These are phyloP conservation scores for Vulpes lagopus DNA, from an alignment of 2,113 vertebrate genomes.

Conservation along the genomic window DNA sequence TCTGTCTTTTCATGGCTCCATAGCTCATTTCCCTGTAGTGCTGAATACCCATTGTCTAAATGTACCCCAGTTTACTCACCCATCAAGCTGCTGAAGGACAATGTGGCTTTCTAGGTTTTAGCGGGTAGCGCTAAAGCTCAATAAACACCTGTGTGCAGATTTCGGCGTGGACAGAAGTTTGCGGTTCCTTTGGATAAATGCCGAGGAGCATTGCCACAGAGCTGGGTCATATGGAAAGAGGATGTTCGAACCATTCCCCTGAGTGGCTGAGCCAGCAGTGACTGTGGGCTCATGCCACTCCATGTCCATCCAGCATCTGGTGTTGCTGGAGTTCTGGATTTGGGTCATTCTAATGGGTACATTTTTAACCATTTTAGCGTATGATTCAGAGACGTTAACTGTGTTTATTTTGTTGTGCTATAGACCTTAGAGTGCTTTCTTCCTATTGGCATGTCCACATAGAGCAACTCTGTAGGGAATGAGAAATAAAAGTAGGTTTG, in stretches of 20 bases:
- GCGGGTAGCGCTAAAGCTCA: accelerated
- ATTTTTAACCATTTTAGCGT: accelerated
- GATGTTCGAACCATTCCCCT: neutral
- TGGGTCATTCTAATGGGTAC: accelerated
- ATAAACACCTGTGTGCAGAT: neutral
- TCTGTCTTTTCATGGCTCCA: neutral
- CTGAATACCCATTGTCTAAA: neutral
- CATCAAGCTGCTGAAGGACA: neutral
- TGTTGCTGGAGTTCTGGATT: accelerated
- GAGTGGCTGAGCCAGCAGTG: neutral
- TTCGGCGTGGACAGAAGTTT: accelerated
- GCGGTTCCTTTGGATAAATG: neutral
- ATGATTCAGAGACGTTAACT: neutral
- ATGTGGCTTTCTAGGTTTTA: too few relatives aligned
- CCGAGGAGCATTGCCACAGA: accelerated
- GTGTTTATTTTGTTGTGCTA: accelerated
- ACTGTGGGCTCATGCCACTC: accelerated
- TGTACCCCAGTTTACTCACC: too few relatives aligned
- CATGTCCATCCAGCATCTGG: neutral
- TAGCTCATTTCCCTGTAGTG: neutral
- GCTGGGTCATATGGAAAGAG: neutral
- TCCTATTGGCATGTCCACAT: neutral
- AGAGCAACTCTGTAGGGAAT: neutral
- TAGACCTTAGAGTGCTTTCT: neutral
- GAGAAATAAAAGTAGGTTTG: accelerated